Evolutionary conservation across 2,113 vertebrate genomes (phyloP).

Genomic region (Hystrix cristata): DNA sequence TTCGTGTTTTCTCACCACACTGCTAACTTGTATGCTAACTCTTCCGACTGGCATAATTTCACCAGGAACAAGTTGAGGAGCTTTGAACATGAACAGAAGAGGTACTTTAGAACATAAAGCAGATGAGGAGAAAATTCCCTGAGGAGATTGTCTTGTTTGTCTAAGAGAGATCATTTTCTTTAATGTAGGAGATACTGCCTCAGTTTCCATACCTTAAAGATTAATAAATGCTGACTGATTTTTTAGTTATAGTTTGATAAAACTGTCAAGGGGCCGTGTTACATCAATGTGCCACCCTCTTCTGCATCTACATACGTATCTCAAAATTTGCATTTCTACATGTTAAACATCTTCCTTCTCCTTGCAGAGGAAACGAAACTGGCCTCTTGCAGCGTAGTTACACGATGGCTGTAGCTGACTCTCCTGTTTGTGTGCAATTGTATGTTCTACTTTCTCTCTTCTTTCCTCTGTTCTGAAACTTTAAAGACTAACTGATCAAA

Average conservation of each 20-base stretch:
- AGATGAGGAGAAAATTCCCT: not conserved
- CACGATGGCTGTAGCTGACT: not conserved
- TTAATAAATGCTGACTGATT: conserved; percentile 4
- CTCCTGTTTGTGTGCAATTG: not conserved
- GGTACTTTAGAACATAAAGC: conserved; percentile 40
- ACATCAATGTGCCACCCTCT: not conserved
- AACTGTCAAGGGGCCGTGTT: not conserved
- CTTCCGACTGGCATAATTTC: not conserved
- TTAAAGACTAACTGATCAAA: conserved; percentile 38
- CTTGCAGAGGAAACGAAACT: not conserved
- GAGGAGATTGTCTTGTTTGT: not conserved
- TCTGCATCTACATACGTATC: not conserved
- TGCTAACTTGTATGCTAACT: not conserved
- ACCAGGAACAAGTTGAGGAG: not conserved
- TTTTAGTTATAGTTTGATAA: conserved; percentile 26
- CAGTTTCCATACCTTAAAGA: not conserved
- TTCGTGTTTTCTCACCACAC: conserved; percentile 34
- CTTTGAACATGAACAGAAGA: not conserved
- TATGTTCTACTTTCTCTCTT: conserved; percentile 16
- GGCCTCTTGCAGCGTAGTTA: not conserved
- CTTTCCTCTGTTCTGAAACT: not conserved
- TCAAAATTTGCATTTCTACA: conserved; percentile 48
- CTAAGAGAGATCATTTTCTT: conserved; percentile 39
- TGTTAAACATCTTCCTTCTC: not conserved
- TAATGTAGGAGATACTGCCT: not conserved